Evolutionary conservation across 1,140 invertebrate genomes (phyloP), one percentile per base, ranked within the genome.

Genomic region (Conopomorpha cramerella): DNA sequence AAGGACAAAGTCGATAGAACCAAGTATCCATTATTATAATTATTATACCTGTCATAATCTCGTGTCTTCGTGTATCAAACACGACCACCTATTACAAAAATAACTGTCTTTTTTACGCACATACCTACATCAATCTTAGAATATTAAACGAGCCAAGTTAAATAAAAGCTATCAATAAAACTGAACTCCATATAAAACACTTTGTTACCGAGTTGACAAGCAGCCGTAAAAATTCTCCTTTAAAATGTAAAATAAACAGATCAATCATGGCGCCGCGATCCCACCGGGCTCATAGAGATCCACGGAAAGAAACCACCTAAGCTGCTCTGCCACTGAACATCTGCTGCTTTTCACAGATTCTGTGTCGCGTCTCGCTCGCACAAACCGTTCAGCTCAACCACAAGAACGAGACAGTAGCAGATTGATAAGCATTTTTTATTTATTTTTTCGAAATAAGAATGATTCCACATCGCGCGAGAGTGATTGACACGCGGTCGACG

Each of bases 211-310:
- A 73, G 71, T 76, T 76, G 71, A 76, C 71, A 76, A 76, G 59
- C 71, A 73, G 73, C 71, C 71, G 71, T 76, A 76, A 76, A 76
- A 76, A 76, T 76, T 66, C 60, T 65, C 64, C 61, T 76, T 72
- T 76, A 72, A 76, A 76, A 76, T 76, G 67, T 73, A 70, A 76
- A 76, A 76, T 76, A 76, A 76, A 76, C 71, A 72, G 71, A 76
- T 76, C 71, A 76, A 76, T 76, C 71, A 76, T 76, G 60, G 72
- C 73, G 67, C 71, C 72, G 58, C 56, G 64, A 73, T 72, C 67
- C 71, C 67, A 67, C 66, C 64, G 67, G 71, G 68, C 58, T 67
- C 55, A 60, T 41, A 43, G 45, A 45, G 47, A 67, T 67, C 64
- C 64, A 60, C 66, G 66, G 70, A 71, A 76, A 72, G 71, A 72